A percentile compares a stretch with the other conserved stretches of the same genome.
These are phyloP conservation scores for Callipepla squamata DNA, from an alignment of 2,113 vertebrate genomes.

Conservation along the genomic window DNA sequence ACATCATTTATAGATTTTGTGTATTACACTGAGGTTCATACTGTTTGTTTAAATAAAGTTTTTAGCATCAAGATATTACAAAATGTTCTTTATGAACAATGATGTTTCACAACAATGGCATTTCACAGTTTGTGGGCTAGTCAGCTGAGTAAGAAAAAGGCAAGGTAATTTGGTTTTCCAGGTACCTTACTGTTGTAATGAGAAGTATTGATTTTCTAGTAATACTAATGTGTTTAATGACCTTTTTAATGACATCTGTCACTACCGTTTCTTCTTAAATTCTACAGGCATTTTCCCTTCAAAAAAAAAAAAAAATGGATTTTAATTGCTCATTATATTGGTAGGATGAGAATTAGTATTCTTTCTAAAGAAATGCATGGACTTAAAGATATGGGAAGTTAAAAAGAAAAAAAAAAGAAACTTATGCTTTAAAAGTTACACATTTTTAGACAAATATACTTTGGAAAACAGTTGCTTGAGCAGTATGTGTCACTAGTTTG, in stretches of 20 bases:
- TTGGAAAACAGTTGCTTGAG: neutral
- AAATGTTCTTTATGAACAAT: neutral
- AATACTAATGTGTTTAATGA: constrained; percentile 36
- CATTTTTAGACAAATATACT: neutral
- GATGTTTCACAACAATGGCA: neutral
- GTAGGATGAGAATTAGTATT: neutral
- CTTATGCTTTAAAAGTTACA: neutral
- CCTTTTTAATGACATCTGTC: constrained; percentile 40
- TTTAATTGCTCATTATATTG: constrained; percentile 26
- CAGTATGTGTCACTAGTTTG: neutral
- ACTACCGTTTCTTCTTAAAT: constrained; percentile 25
- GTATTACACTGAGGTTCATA: neutral
- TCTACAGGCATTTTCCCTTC: constrained; percentile 2
- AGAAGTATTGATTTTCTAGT: constrained; percentile 38
- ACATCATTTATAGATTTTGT: neutral
- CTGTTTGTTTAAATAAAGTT: neutral
- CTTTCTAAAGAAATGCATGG: neutral
- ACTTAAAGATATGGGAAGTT: neutral
- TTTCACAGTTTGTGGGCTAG: neutral
- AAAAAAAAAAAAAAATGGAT: neutral
- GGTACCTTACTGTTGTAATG: constrained; percentile 45
- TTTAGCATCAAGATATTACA: neutral
- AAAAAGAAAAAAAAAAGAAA: neutral
- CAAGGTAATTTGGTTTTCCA: neutral
- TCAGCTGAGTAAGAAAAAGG: constrained; percentile 2